Evolutionary conservation across 2,113 vertebrate species (phyloP), one percentile per base, ranked within the genome.

Genomic region (Tapirus terrestris): DNA sequence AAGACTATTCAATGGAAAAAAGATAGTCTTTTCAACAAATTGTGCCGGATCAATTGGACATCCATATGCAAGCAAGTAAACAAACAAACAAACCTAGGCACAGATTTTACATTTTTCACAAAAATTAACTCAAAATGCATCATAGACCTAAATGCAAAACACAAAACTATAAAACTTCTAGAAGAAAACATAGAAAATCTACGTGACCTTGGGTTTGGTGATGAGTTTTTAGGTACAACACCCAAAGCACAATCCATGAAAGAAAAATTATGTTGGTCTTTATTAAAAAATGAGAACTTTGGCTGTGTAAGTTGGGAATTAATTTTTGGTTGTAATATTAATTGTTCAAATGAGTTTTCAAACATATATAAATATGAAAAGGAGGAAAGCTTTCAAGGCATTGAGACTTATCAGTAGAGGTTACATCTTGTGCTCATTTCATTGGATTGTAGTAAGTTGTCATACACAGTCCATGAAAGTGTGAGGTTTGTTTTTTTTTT

Each of bases 311-410:
- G 8, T 21, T 89, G 39, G 48, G 11, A 45, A 92, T 70, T 83
- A 73, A 90, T 39, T 81, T 94, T 96, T 97, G 60, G 1, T 75
- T 91, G 25, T 89, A 53, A 86, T 79, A 86, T 13, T 85, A 61
- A 56, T 33, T 17, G 61, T 83, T 96, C 67, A 88, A 43, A 36
- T 90, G 17, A 92, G 21, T 93, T 88, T 96, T 93, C 12, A 63
- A 93, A 76, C 8, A 43, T 21, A 79, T 43, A 21, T 51, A 77
- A 60, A 77, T 5, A 94, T 61, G 8, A 73, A 94, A 73, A 90
- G 27, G 21, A 70, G 23, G 27, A 87, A 61, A 45, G 6, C 6
- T 5, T 84, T 77, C 13, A 82, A 92, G n/a, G 12, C 48, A 67
- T 68, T 77, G 77, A 97, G 25, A 53, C 12, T 73, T 82, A 80